Evolutionary conservation across 2,888 invertebrate genomes (phyloP).

Genomic region (Epinotia ramella): DNA sequence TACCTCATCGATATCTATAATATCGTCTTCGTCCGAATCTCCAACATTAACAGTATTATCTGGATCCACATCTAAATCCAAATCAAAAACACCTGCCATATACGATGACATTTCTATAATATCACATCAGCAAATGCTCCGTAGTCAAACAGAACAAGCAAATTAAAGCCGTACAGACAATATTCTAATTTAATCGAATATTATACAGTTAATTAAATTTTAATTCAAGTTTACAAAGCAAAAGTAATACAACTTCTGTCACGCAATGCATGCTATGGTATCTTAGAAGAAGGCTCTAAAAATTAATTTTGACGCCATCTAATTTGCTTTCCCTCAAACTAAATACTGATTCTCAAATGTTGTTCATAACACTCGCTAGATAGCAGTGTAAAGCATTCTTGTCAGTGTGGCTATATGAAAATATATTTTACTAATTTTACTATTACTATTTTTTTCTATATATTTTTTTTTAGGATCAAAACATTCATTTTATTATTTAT

Average conservation of each 20-base stretch:
- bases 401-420: too few species aligned
- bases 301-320: too few species aligned
- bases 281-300: too few species aligned
- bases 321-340: too few species aligned
- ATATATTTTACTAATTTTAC: too few species aligned
- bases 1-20: slow-evolving; percentile 94
- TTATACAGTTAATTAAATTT: slow-evolving; percentile 27
- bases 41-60: slow-evolving; percentile 85
- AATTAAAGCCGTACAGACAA: slow-evolving; percentile 22
- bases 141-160: slow-evolving; percentile 51
- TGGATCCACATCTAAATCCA: slow-evolving; percentile 90
- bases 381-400: too few species aligned
- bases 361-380: too few species aligned
- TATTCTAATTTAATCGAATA: slow-evolving; percentile 23
- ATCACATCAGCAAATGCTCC: slow-evolving; percentile 78
- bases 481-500: too few species aligned
- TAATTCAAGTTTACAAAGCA: slow-evolving; percentile 43
- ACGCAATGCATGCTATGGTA: too few species aligned
- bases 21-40: slow-evolving; percentile 95
- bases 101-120: slow-evolving; percentile 85
- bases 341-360: too few species aligned
- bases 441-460: too few species aligned
- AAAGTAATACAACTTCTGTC: slow-evolving; percentile 44
- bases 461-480: too few species aligned
- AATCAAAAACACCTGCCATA: slow-evolving; percentile 97